Base-by-base conservation (phyloP, 2,888 invertebrate species). In the Trissonchulus sp. region DNA sequence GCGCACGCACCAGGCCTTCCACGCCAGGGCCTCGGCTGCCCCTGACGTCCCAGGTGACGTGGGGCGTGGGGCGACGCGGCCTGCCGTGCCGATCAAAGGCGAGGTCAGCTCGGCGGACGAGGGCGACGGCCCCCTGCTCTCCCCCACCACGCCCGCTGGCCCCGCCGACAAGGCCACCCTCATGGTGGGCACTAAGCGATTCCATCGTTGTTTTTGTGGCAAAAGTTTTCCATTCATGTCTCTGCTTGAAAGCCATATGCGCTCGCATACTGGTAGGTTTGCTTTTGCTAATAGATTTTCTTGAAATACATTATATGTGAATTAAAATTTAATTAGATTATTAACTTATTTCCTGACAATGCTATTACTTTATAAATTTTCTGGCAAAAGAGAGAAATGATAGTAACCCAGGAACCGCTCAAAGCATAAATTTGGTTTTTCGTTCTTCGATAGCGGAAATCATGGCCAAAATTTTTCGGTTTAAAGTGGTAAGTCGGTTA, bases 201-300 rank as follows among this genome's bases (percentile, higher is more conserved):
- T 36, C 28, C 75, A 75, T 38, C 35, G 8, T 18, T 77, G 77
- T 35, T 74, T 78, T 33, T 79, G 79, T 76, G 79, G 79, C 65
- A 76, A 78, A 75, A 36, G 78, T 1, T 82, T 83, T 74, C 79
- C 83, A 3, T 84, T 84, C 77, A 79, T 82, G 63, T 83, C 83
- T 28, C 82, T 84, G 34, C 79, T 84, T 68, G 83, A 84, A 72
- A 81, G 83, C 0, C 84, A 84, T 79, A 82, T 83, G 75, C 79
- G 84, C n/a, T 80, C 81, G 68, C 85, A 85, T 78, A 85, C 84
- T 1, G 83, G 84, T 69, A 69, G 15, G 65, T 60, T 23, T 60
- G 60, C n/a, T n/a, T n/a, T n/a, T n/a, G n/a, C n/a, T n/a, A n/a
- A n/a, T n/a, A n/a, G n/a, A n/a, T n/a, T n/a, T n/a, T n/a, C n/a